phyloP scores from a whole-genome alignment of 2,888 invertebrate species.

The Adelphocoris suturalis region DNA sequence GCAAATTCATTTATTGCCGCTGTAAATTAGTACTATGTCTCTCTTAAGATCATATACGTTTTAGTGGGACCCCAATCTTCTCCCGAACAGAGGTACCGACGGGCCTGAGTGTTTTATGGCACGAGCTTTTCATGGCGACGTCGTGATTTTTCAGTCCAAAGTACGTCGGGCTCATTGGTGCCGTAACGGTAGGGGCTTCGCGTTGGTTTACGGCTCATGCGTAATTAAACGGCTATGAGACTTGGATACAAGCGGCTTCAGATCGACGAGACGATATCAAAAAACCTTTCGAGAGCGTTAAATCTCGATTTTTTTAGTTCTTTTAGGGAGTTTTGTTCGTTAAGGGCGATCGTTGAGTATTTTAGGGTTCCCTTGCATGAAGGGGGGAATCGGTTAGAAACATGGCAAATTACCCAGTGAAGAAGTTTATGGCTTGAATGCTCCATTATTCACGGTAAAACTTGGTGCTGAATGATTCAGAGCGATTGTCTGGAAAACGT shows the following conservation, averaged over 20 bases:
- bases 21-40: constrained; percentile 66
- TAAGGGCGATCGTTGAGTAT: too few relatives aligned
- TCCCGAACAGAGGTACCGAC: constrained; percentile 50
- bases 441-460: too few relatives aligned
- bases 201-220: constrained; percentile 14
- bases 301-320: neutral
- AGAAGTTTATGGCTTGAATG: too few relatives aligned
- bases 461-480: too few relatives aligned
- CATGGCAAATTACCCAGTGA: too few relatives aligned
- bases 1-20: constrained; percentile 65
- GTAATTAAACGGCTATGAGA: constrained; percentile 32
- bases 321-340: neutral
- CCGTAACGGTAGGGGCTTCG: constrained; percentile 26
- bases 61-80: constrained; percentile 52
- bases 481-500: too few relatives aligned
- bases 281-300: neutral
- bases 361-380: too few relatives aligned
- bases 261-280: neutral
- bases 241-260: neutral
- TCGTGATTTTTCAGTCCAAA: constrained; percentile 8
- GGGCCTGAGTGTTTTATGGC: constrained; percentile 42
- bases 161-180: neutral
- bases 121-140: neutral
- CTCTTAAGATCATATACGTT: constrained; percentile 57
- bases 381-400: too few relatives aligned